These are phyloP conservation scores for Drosophila subobscura DNA, from an alignment of 1,140 invertebrate genomes.

Conservation along the genomic window DNA sequence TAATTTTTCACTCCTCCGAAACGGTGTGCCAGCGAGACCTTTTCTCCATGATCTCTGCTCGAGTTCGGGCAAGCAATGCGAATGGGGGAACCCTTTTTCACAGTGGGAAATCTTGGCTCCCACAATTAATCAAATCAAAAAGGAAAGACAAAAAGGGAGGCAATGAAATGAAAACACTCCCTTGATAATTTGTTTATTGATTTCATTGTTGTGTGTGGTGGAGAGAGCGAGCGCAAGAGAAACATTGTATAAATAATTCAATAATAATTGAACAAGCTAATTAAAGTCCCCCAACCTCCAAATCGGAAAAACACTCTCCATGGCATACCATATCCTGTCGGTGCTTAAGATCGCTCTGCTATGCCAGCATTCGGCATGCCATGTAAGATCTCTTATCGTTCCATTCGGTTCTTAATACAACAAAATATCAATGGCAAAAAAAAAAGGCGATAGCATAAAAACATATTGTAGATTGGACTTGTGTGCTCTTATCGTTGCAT, in stretches of 20 bases:
- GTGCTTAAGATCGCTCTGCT: constrained; percentile 55
- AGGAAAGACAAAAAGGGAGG: constrained; percentile 13
- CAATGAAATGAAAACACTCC: constrained; percentile 76
- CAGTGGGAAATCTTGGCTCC: constrained; percentile 78
- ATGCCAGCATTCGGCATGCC: constrained; percentile 46
- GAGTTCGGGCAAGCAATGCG: constrained; percentile 24
- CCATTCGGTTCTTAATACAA: constrained; percentile 56
- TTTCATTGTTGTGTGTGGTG: constrained; percentile 56
- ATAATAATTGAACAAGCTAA: constrained; percentile 65
- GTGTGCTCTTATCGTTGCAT: constrained; percentile 64
- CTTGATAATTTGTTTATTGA: constrained; percentile 75
- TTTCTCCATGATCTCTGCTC: no score
- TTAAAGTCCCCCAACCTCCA: constrained; percentile 31
- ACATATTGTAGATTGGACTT: constrained; percentile 66
- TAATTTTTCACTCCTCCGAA: constrained; percentile 74
- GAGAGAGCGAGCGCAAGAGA: constrained; percentile 8
- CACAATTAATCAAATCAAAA: constrained; percentile 76
- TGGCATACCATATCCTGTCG: constrained; percentile 65
- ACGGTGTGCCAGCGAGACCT: constrained; percentile 6
- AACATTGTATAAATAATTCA: no score
- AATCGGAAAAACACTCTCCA: constrained; percentile 7
- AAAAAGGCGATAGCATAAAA: constrained; percentile 67
- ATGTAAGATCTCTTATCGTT: constrained; percentile 73
- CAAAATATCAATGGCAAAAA: constrained; percentile 45
- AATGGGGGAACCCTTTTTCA: constrained; percentile 42